Conservation (phyloP, 37 sponge, comb jelly and placozoan genomes). For the Hexactinellida sp. region DNA sequence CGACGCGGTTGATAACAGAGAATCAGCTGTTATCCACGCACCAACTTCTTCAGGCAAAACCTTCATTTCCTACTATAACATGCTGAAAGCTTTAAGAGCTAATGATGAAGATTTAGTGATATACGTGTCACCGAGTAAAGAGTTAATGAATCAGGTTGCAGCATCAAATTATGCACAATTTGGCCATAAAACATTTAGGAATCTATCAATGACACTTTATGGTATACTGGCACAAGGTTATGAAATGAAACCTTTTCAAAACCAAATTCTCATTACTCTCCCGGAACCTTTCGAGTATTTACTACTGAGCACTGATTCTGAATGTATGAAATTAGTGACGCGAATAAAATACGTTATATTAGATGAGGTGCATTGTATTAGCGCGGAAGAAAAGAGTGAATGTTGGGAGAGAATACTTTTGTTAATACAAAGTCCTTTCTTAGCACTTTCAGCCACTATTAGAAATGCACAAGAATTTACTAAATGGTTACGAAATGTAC, state of each 20-base stretch:
- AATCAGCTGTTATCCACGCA: neutral
- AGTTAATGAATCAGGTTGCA: conserved; percentile 1
- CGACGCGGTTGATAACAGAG: neutral
- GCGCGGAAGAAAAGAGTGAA: neutral
- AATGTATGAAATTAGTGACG: neutral
- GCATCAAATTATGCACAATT: neutral
- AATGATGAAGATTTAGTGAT: conserved; percentile 10
- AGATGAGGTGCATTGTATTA: conserved; percentile 13
- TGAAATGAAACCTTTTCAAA: neutral
- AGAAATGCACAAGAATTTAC: neutral
- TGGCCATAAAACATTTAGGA: neutral
- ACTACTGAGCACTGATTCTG: neutral
- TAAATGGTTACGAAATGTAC: neutral
- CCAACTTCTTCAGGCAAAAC: conserved; percentile 7
- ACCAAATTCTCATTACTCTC: neutral
- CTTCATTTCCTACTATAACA: neutral
- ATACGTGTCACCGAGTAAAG: conserved; percentile 13
- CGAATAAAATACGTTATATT: neutral
- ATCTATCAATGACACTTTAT: conserved; percentile 1
- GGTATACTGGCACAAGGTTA: neutral
- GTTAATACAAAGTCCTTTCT: neutral
- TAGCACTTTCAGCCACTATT: neutral
- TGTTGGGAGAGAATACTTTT: conserved; percentile 11
- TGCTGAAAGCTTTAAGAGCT: neutral
- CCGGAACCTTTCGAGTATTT: conserved; percentile 2